Percentiles rank a stretch among this genome's conserved stretches.
phyloP scores from a whole-genome alignment of 2,888 invertebrate genomes.

The Tetragonula carbonaria region DNA sequence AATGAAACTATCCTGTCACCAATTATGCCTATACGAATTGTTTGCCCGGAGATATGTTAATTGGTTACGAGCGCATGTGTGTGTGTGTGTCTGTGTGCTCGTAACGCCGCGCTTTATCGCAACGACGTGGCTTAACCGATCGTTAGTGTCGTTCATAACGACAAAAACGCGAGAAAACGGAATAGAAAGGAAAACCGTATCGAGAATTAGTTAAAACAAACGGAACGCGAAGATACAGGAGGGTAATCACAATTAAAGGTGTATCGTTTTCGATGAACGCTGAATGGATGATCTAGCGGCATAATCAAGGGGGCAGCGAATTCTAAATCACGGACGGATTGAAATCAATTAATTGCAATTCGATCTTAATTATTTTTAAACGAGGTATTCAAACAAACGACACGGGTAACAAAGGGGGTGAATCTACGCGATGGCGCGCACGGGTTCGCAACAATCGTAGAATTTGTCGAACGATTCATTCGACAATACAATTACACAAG shows the following conservation, averaged over 20 bases:
- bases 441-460: neutral
- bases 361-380: conserved; percentile 1
- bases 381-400: neutral
- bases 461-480: conserved; percentile 1
- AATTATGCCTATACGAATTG: conserved; percentile 36
- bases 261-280: neutral
- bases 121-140: too few relatives aligned
- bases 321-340: neutral
- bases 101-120: neutral
- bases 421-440: neutral
- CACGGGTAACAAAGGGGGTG: neutral
- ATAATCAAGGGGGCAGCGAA: neutral
- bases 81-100: too few relatives aligned
- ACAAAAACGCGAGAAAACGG: too few relatives aligned
- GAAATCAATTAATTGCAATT: neutral
- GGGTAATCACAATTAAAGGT: too few relatives aligned
- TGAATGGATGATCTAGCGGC: neutral
- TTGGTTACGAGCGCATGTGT: conserved; percentile 20
- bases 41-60: conserved; percentile 41
- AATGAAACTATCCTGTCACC: conserved; percentile 51
- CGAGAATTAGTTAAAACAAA: too few relatives aligned
- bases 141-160: too few relatives aligned
- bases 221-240: too few relatives aligned
- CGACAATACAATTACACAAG: conserved; percentile 25
- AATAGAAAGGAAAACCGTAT: too few relatives aligned